Evolutionary conservation across 2,888 invertebrate species (phyloP), one percentile per base, ranked within the genome.

Genomic region (Papilio demoleus): DNA sequence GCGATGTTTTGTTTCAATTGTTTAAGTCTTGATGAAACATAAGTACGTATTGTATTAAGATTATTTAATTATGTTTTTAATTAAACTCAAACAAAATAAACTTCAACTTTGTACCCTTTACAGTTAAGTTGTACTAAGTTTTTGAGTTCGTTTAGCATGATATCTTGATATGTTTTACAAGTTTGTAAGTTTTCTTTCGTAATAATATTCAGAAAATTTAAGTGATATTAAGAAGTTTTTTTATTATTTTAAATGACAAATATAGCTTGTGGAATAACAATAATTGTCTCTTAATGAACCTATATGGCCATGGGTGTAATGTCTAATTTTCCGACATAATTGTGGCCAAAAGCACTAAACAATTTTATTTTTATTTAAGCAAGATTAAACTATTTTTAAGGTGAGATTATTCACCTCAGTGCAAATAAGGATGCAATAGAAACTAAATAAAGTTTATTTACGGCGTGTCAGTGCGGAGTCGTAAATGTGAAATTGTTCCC

Each of bases 1-100:
- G 84, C 82, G 76, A 82, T 88, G 88, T 89, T 89, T 88, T 89
- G 88, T 90, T 88, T 88, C 83, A 87, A 88, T 88, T 88, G 88
- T 88, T 86, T 65, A 86, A 88, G 87, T 87, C 84, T 82, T 83
- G 81, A 87, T 88, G 84, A 85, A 87, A 87, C 87, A 83, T 83
- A 79, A 83, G 80, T 80, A 78, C 78, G 80, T 85, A 85, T 84
- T 86, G 80, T 84, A 81, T 82, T 83, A 81, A 84, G 70, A 73
- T 75, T 77, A 73, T 68, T 53, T 77, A 72, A 76, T 74, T 71
- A 67, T 65, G 62, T 70, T 66, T 70, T 65, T 61, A 72, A 70
- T 67, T 65, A 69, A 72, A 67, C 67, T 14, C 50, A 62, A 70
- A 70, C 63, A 63, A 70, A 58, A 64, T 66, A 58, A 61, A 61